A percentile compares a stretch with the other conserved stretches of the same genome.
phyloP scores from a whole-genome alignment of 2,888 invertebrate genomes.

The Drosophila multiciliata region DNA sequence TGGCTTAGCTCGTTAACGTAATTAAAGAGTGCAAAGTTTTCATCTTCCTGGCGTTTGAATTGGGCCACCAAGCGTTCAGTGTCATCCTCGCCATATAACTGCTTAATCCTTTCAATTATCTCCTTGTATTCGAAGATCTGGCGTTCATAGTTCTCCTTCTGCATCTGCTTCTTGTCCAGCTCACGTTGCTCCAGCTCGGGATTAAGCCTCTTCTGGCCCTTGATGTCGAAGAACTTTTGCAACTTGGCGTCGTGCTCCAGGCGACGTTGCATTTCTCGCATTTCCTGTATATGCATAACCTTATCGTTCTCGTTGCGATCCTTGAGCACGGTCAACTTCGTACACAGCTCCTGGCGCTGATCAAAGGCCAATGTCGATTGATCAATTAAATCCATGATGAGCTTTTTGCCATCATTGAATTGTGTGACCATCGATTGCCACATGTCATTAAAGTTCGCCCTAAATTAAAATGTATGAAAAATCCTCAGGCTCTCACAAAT shows the following conservation, averaged over 20 bases:
- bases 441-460: conserved; percentile 92
- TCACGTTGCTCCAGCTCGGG: conserved; percentile 91
- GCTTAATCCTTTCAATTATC: conserved; percentile 91
- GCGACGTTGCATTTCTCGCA: conserved; percentile 93
- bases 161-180: conserved; percentile 88
- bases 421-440: conserved; percentile 92
- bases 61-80: conserved; percentile 89
- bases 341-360: conserved; percentile 92
- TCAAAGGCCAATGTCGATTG: conserved; percentile 95
- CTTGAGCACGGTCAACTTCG: conserved; percentile 92
- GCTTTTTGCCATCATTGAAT: conserved; percentile 91
- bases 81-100: conserved; percentile 87
- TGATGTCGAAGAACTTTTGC: conserved; percentile 93
- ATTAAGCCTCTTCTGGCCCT: conserved; percentile 92
- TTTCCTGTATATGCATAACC: conserved; percentile 90
- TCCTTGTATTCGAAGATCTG: conserved; percentile 90
- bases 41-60: conserved; percentile 94
- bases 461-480: conserved; percentile 61
- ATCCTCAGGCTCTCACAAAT: background rate
- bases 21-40: conserved; percentile 96
- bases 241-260: conserved; percentile 94
- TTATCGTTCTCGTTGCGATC: conserved; percentile 91
- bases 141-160: conserved; percentile 89
- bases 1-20: conserved; percentile 95
- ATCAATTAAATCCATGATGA: conserved; percentile 94